Evolutionary conservation across 2,113 vertebrate genomes (phyloP), one percentile per base, ranked within the genome.

Genomic region (Lampris incognitus): DNA sequence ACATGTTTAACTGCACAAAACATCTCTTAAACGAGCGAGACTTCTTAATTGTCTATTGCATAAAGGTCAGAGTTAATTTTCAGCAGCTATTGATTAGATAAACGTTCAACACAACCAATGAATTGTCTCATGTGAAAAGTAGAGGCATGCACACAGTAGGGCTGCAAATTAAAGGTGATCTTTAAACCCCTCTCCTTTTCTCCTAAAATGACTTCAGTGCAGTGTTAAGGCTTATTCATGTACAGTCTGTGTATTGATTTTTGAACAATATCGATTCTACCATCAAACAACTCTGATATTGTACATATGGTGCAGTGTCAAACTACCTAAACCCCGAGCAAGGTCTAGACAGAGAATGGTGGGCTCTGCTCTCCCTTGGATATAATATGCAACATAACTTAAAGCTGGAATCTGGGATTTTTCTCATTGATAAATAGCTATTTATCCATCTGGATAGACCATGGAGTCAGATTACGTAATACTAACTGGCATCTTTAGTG

Each of bases 141-240:
- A 46, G 44, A 46, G 4, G 7, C 4, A 46, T 67, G 11, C 11
- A 80, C 42, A 39, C 71, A 24, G 24, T 24, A 24, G 74, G 76
- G 62, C 55, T 24, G 37, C 66, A 59, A 56, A 67, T 24, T 24
- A 24, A 24, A 24, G 38, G 57, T 76, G 75, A 82, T 64, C 87
- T 84, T 83, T 76, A 77, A 74, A 10, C 83, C 46, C 6, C 49
- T 75, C 49, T 68, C 56, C 38, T 58, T 11, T 13, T 36, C 10
- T 10, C n/a, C 39, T 54, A 3, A 1, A 13, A 39, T 38, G 68
- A 51, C 48, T 63, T 67, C 57, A 36, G 54, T 69, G 55, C 71
- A 69, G 68, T 62, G 75, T 73, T 73, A 60, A 83, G 69, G 55
- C 60, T 41, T 54, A 41, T 49, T 69, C 67, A 40, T 79, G 66